These are phyloP conservation scores for Mystacornis crossleyi DNA, from an alignment of 2,113 vertebrate genomes.

Conservation along the genomic window DNA sequence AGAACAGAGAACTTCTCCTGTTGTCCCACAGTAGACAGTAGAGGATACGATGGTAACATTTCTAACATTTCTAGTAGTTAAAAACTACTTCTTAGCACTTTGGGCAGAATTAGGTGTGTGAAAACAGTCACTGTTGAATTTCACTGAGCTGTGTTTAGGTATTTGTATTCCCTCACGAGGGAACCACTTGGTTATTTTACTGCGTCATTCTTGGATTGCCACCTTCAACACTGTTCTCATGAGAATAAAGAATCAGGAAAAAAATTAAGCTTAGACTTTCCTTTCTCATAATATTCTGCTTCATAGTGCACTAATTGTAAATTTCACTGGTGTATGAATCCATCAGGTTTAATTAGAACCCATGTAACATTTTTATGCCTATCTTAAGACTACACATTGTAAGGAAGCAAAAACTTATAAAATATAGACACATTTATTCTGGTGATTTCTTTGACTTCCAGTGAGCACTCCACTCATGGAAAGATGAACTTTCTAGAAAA, in stretches of 20 bases:
- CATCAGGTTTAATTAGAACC: conserved; percentile 4
- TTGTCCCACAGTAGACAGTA: not conserved
- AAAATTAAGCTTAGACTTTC: not conserved
- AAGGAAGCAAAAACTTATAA: not conserved
- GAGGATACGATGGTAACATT: accelerated
- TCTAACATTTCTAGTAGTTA: not conserved
- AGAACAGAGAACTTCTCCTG: not conserved
- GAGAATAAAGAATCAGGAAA: not conserved
- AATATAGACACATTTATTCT: not conserved
- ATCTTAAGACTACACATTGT: not conserved
- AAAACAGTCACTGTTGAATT: not conserved
- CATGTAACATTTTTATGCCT: not conserved
- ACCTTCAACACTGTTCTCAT: not conserved
- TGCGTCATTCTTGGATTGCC: not conserved
- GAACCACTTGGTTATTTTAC: not conserved
- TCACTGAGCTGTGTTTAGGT: not conserved
- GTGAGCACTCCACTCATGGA: not conserved
- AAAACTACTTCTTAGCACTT: not conserved
- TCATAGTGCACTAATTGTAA: not conserved
- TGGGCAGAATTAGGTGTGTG: not conserved
- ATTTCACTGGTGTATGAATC: not conserved
- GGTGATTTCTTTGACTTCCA: not conserved
- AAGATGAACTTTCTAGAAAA: conserved; percentile 58
- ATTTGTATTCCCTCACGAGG: not conserved
- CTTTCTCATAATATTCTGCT: not conserved